A percentile compares a stretch with the other conserved stretches of the same genome.
Evolutionary conservation across 2,113 vertebrate species (phyloP).

Genomic region (Rhynchomys soricoides): DNA sequence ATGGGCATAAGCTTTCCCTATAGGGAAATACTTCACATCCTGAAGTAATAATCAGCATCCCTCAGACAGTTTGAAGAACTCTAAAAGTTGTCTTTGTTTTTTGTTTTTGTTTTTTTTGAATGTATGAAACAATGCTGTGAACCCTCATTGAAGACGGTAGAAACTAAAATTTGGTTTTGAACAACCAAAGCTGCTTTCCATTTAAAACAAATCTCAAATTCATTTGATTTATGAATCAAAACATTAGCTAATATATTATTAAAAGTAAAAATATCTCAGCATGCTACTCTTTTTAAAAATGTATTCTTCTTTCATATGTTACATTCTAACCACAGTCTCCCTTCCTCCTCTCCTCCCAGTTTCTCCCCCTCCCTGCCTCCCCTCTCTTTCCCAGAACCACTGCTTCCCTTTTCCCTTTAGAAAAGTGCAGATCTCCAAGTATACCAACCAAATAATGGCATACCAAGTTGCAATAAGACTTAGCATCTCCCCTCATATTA

Average conservation of each 20-base stretch:
- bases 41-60: not conserved
- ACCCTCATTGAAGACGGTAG: not conserved
- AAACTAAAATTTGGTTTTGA: not conserved
- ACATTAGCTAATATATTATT: not conserved
- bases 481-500: not conserved
- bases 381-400: not conserved
- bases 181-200: not conserved
- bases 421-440: not conserved
- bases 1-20: not conserved
- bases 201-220: not conserved
- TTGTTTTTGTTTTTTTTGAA: not conserved
- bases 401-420: not conserved
- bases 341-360: not conserved
- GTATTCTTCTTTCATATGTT: not conserved
- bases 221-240: not conserved
- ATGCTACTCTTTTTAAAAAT: not conserved
- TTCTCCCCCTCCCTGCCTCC: accelerated
- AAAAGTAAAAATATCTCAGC: not conserved
- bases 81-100: not conserved
- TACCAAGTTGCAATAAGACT: not conserved
- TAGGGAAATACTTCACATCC: not conserved
- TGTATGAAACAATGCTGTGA: not conserved
- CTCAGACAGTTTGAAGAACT: not conserved
- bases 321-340: not conserved
- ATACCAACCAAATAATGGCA: not conserved